Evolutionary conservation across 2,888 invertebrate genomes (phyloP).

Genomic region (Yponomeuta cagnagella): DNA sequence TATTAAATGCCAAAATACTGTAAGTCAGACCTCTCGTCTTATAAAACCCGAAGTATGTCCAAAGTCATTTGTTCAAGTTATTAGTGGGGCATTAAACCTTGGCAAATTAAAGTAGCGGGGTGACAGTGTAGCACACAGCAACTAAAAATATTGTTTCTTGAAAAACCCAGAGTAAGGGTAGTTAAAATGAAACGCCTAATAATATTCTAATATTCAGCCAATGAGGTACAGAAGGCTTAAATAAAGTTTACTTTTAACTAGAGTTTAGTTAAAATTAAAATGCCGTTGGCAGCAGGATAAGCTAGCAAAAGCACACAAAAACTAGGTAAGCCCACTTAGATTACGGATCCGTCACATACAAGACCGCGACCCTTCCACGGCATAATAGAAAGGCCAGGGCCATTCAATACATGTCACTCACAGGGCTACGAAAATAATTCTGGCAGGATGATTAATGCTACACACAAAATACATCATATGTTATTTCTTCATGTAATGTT

Average conservation of each 20-base stretch:
- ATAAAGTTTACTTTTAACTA: neutral
- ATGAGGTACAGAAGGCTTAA: neutral
- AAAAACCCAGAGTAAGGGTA: neutral
- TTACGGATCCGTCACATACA: constrained; percentile 6
- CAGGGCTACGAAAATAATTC: constrained; percentile 10
- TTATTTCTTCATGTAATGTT: constrained; percentile 3
- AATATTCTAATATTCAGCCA: neutral
- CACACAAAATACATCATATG: neutral
- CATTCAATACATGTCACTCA: constrained; percentile 17
- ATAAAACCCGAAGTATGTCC: too few species aligned
- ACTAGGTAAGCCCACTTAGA: constrained; percentile 3
- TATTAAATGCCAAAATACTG: neutral
- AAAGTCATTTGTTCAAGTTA: too few species aligned
- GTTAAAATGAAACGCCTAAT: neutral
- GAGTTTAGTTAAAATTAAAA: neutral
- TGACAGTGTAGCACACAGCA: constrained; percentile 5
- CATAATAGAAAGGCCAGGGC: constrained; percentile 21
- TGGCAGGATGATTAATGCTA: constrained; percentile 8
- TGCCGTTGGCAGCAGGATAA: neutral
- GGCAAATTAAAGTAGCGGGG: constrained; percentile 3
- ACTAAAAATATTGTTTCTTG: neutral
- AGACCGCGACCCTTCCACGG: constrained; percentile 18
- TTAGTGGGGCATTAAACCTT: neutral
- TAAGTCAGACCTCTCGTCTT: neutral
- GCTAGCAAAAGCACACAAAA: constrained; percentile 3